A percentile compares a stretch with the other conserved stretches of the same genome.
Evolutionary conservation across 2,797 vertebrate species (phyloP).

Genomic region (Microctenopoma lineatum): DNA sequence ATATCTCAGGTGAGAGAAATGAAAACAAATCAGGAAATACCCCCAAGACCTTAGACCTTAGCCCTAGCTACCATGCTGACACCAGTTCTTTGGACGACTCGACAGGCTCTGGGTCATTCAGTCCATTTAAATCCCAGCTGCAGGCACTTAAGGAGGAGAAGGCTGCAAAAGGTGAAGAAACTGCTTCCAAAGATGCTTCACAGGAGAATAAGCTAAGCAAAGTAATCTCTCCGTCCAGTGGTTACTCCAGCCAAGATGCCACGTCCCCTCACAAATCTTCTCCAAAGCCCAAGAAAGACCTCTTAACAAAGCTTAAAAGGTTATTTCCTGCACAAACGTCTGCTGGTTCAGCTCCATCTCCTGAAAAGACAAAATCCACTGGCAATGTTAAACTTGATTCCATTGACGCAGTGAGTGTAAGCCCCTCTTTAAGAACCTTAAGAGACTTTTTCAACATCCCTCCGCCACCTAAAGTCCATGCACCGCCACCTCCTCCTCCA

Average conservation of each 20-base stretch:
- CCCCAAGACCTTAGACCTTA: constrained; percentile 49
- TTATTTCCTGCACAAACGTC: constrained; percentile 79
- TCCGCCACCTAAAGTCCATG: constrained; percentile 89
- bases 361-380: constrained; percentile 32
- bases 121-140: constrained; percentile 36
- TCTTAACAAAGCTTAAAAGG: constrained; percentile 84
- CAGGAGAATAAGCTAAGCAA: constrained; percentile 72
- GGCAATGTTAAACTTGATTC: constrained; percentile 19
- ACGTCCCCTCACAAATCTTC: constrained; percentile 79
- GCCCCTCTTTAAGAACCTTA: constrained; percentile 72
- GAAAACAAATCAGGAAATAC: constrained; percentile 57
- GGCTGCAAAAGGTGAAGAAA: constrained; percentile 16
- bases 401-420: constrained; percentile 22
- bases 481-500: constrained; percentile 90
- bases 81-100: constrained; percentile 80
- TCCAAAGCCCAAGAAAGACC: constrained; percentile 78
- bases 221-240: constrained; percentile 90
- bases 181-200: constrained; percentile 17
- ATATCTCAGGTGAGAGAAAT: constrained; percentile 50
- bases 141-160: constrained; percentile 19
- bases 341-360: constrained; percentile 67
- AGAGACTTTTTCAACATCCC: constrained; percentile 89
- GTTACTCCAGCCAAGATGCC: constrained; percentile 90
- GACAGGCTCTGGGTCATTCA: constrained; percentile 44
- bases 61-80: constrained; percentile 75